These are phyloP conservation scores for Caligus rogercresseyi DNA, from an alignment of 1,140 invertebrate genomes.

Conservation along the genomic window DNA sequence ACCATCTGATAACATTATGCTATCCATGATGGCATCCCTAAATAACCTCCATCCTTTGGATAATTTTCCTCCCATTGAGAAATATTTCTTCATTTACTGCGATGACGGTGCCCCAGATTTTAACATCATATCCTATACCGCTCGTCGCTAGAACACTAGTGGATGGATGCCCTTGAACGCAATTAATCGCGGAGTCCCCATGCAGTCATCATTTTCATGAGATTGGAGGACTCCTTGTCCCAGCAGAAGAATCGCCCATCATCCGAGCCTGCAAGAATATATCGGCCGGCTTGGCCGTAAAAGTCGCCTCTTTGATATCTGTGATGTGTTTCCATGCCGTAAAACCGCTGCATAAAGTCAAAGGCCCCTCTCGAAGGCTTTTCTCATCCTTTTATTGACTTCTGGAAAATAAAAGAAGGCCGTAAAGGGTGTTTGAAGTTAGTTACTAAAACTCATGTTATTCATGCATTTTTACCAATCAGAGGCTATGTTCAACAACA, in stretches of 20 bases:
- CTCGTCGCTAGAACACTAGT: background rate
- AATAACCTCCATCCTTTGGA: too few relatives aligned
- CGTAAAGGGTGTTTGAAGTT: too few relatives aligned
- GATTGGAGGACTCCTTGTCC: background rate
- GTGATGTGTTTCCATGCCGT: background rate
- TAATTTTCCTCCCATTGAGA: too few relatives aligned
- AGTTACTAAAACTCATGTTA: too few relatives aligned
- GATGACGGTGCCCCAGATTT: background rate
- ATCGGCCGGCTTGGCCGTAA: background rate
- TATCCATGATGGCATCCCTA: too few relatives aligned
- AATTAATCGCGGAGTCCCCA: background rate
- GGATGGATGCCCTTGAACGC: background rate
- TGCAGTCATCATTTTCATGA: background rate
- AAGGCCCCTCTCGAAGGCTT: background rate
- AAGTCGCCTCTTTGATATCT: background rate
- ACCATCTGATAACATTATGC: too few relatives aligned
- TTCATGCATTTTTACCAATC: too few relatives aligned
- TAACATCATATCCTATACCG: background rate
- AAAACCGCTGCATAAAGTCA: background rate
- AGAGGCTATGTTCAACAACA: too few relatives aligned
- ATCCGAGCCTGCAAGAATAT: background rate
- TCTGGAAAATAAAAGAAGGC: too few relatives aligned
- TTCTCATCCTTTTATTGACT: background rate
- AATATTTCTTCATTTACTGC: too few relatives aligned
- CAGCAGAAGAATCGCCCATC: background rate